These are phyloP conservation scores for Turritopsis dohrnii DNA, from an alignment of 30 jellyfish, hydroid and myxozoan genomes.

Conservation along the genomic window DNA sequence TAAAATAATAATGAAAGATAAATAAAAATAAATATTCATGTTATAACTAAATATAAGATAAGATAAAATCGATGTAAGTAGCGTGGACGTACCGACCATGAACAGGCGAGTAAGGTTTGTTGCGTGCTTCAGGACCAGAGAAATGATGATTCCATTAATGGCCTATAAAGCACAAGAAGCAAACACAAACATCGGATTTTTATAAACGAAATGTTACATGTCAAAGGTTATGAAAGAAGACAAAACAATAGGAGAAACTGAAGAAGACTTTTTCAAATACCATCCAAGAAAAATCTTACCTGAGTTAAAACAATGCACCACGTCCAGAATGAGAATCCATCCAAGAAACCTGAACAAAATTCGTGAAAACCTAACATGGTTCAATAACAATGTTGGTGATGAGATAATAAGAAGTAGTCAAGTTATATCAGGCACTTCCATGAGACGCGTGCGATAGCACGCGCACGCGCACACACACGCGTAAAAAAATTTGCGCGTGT, in stretches of 20 bases:
- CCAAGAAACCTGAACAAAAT: not conserved
- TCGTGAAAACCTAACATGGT: not conserved
- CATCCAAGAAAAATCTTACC: not conserved
- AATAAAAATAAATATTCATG: not conserved
- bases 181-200: no score
- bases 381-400: no score
- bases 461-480: no score
- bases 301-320: constrained; percentile 24
- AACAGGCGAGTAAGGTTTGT: constrained; percentile 13
- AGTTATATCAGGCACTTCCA: no score
- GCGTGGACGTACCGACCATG: constrained; percentile 16
- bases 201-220: no score
- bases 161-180: constrained; percentile 3
- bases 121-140: constrained; percentile 12
- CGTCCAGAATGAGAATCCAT: constrained; percentile 24
- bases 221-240: not conserved
- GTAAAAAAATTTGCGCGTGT: no score
- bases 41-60: constrained; percentile 14
- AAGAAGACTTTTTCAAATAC: no score
- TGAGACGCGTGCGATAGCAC: no score
- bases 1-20: not conserved
- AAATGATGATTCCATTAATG: constrained; percentile 21
- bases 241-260: not conserved
- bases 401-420: no score
- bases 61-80: constrained; percentile 15